Evolutionary conservation across 2,888 invertebrate genomes (phyloP), one percentile per base, ranked within the genome.

Genomic region (Microctonus aethiopoides): DNA sequence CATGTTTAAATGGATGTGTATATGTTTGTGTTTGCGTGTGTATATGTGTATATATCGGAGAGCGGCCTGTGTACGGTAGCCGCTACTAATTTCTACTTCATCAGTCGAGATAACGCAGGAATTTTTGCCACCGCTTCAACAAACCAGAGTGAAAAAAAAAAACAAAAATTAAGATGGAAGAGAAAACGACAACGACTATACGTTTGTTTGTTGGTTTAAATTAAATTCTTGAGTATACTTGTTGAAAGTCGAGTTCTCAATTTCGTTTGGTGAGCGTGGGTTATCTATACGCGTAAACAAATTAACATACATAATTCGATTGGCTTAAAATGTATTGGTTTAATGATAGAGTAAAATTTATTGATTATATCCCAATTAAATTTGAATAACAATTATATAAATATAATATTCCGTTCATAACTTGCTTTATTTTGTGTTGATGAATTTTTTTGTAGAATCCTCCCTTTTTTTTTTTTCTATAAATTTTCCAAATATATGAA

Each of bases 81-180:
- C 77, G 80, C 83, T 86, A 86, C 86, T 86, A 86, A 86, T 86
- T 86, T 86, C 85, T 84, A 84, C 85, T 85, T 86, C 86, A 86
- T 85, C 85, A 84, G 79, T 70, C 78, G 81, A 86, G 86, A 86
- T 86, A 86, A 86, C 82, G 70, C 69, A 78, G 84, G 84, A 84
- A 84, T 84, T 83, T 84, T 81, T 81, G 75, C 76, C 76, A 76
- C 75, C 74, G 75, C 68, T 60, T 64, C 34, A 68, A 71, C 56
- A 9, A n/a, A 54, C 20, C n/a, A 64, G 22, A 54, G 36, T 24
- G 57, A 64, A 64, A 29, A 29, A 64, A 64, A n/a, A n/a, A n/a
- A n/a, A n/a, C n/a, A n/a, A n/a, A n/a, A n/a, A n/a, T n/a, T n/a
- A n/a, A 34, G 5, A 46, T 24, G 20, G 16, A n/a, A 41, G 26